Percentiles rank a stretch among this genome's conserved stretches.
Conservation (phyloP, 2,113 vertebrate species). For the Neodon shergylaensis region DNA sequence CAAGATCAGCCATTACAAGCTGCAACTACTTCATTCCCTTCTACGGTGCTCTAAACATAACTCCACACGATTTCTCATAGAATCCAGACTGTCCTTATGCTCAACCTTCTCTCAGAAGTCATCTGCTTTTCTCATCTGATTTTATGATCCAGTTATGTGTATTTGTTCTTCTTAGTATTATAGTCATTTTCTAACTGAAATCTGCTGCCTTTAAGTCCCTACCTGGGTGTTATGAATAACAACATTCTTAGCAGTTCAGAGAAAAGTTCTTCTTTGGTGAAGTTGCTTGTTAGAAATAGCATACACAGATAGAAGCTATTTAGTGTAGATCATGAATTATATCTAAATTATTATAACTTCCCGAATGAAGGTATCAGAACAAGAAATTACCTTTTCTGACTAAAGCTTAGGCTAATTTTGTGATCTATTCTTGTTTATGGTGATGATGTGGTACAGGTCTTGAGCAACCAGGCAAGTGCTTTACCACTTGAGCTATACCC, state of each 20-base stretch:
- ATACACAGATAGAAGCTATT: not conserved
- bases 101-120: not conserved
- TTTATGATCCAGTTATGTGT: not conserved
- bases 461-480: not conserved
- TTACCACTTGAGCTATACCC: not conserved
- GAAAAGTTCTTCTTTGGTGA: constrained; percentile 41
- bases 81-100: not conserved
- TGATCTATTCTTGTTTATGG: not conserved
- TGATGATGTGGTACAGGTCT: not conserved
- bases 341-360: not conserved
- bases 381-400: not conserved
- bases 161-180: not conserved
- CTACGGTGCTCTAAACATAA: constrained; percentile 6
- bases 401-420: not conserved
- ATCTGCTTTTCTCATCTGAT: not conserved
- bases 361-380: not conserved
- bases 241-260: not conserved
- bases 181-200: constrained; percentile 1
- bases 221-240: not conserved
- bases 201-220: not conserved
- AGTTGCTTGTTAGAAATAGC: not conserved
- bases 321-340: not conserved
- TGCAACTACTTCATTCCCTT: constrained; percentile 35
- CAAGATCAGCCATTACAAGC: not conserved
- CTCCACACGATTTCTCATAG: constrained; percentile 12